Base-by-base conservation (phyloP, 2,113 vertebrate genomes). In the Sceloporus undulatus region DNA sequence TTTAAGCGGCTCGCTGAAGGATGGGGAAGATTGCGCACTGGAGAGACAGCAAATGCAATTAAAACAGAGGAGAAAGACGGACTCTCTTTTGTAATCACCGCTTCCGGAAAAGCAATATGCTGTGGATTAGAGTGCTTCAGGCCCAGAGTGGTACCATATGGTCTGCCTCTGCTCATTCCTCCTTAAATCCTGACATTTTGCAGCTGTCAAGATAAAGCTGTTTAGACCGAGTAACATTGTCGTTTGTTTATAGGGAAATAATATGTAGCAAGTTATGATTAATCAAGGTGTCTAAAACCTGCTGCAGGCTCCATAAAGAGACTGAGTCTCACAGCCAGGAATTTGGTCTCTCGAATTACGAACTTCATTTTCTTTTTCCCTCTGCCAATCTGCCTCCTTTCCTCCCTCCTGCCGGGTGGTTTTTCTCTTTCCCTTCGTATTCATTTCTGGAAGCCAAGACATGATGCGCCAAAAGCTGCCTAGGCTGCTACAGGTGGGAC, bases 231-330 rank as follows among this genome's bases (percentile, higher is more conserved):
- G 90, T 94, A 96, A 96, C 97, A 96, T 93, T 96, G 96, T 95
- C 94, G 93, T 96, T 97, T 97, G 96, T 96, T 97, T 97, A 97
- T 96, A 96, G 92, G 95, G 94, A 97, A 97, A 97, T 97, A 97
- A 97, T 96, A 88, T 91, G 95, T 78, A 94, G 95, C 89, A 23
- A 95, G 95, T 95, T 96, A 95, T 95, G 97, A 97, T 97, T 97
- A 97, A 97, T 97, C 96, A 96, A 97, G 96, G 96, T 97, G 96
- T 96, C 96, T 95, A 94, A 95, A 77, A 90, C 85, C 94, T 91
- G 95, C 96, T 95, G 94, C 93, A 71, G 93, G 94, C 90, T 0
- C 79, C 85, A 88, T 81, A 90, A 91, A 81, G 76, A 91, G 93
- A 95, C 94, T 93, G 92, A 82, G 65, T 91, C 94, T 88, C 40